These are phyloP conservation scores for Drosophila subobscura DNA, from an alignment of 1,140 invertebrate species.

Conservation along the genomic window DNA sequence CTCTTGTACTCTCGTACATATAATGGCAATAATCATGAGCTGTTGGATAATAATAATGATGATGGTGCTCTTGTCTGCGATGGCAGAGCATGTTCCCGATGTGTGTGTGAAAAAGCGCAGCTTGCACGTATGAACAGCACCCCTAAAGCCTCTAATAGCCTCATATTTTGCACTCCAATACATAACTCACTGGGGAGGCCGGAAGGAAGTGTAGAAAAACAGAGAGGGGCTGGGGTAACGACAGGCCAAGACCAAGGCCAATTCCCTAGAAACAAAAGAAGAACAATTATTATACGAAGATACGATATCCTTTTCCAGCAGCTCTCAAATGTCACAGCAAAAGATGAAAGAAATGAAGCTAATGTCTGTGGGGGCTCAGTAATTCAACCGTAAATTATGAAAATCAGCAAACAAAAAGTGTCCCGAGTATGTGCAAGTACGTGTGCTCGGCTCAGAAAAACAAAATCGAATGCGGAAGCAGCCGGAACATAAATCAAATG, in stretches of 20 bases:
- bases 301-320: neutral
- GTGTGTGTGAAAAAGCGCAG: conserved; percentile 77
- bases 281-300: neutral
- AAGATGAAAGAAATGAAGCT: too few relatives aligned
- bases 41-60: conserved; percentile 57
- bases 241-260: conserved; percentile 49
- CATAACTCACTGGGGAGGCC: conserved; percentile 50
- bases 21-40: conserved; percentile 72
- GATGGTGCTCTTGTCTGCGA: conserved; percentile 29
- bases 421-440: conserved; percentile 4
- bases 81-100: conserved; percentile 5
- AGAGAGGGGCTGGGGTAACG: neutral
- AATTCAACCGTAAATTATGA: too few relatives aligned
- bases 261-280: conserved; percentile 36
- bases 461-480: conserved; percentile 52
- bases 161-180: conserved; percentile 60
- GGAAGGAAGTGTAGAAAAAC: conserved; percentile 5
- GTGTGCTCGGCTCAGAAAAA: conserved; percentile 27
- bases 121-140: conserved; percentile 58
- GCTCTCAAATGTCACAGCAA: too few relatives aligned
- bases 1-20: neutral
- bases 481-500: conserved; percentile 62
- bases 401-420: neutral
- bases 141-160: conserved; percentile 67
- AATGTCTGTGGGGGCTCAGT: too few relatives aligned